phyloP scores from a whole-genome alignment of 1,140 invertebrate species.

The Aphidius ervi region DNA sequence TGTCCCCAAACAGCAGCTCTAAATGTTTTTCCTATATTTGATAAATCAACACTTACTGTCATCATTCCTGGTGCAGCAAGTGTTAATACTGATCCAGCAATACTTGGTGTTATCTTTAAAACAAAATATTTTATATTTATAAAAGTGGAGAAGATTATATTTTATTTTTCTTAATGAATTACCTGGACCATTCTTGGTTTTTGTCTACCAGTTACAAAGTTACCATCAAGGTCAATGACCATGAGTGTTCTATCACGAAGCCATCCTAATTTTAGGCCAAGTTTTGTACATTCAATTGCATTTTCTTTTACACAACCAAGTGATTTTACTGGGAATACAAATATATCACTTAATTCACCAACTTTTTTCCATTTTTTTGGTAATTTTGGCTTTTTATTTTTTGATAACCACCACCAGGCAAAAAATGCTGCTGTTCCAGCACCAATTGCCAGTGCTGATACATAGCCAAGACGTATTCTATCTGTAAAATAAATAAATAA shows the following conservation, averaged over 20 bases:
- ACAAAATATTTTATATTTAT: background rate
- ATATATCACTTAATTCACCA: conserved; percentile 51
- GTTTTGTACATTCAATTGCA: conserved; percentile 45
- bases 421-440: conserved; percentile 40
- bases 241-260: conserved; percentile 53
- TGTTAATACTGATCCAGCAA: conserved; percentile 18
- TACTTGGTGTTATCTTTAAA: conserved; percentile 13
- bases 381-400: conserved; percentile 28
- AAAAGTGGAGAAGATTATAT: too few relatives aligned
- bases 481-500: conserved; percentile 26
- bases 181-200: conserved; percentile 55
- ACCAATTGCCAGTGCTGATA: conserved; percentile 40
- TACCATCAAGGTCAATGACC: conserved; percentile 51
- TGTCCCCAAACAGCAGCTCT: conserved; percentile 52
- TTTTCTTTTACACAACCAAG: conserved; percentile 45
- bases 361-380: conserved; percentile 50
- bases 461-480: conserved; percentile 38
- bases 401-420: conserved; percentile 42
- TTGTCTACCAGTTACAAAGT: conserved; percentile 54
- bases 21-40: conserved; percentile 48
- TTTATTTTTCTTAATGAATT: background rate
- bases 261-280: conserved; percentile 53
- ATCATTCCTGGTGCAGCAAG: conserved; percentile 43
- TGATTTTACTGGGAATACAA: conserved; percentile 55
- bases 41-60: conserved; percentile 51